These are phyloP conservation scores for Palythoa heliodiscus DNA, from an alignment of 92 coral and sea anemone genomes.

Conservation along the genomic window DNA sequence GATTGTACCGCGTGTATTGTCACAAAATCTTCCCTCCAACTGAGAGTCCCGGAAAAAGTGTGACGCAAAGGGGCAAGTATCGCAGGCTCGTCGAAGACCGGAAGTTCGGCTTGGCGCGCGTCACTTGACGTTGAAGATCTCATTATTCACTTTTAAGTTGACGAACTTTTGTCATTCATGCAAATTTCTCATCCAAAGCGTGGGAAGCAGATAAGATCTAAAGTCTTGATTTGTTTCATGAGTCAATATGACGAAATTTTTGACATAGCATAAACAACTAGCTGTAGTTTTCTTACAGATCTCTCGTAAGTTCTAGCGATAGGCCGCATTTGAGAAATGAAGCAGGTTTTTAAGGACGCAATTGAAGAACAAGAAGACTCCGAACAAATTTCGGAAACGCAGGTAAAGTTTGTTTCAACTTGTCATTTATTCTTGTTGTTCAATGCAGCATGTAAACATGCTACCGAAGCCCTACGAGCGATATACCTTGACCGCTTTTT, in stretches of 20 bases:
- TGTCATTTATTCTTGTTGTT: background rate
- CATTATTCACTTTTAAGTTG: background rate
- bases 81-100: conserved; percentile 15
- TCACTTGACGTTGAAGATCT: background rate
- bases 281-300: background rate
- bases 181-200: conserved; percentile 6
- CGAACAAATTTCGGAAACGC: background rate
- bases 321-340: conserved; percentile 1
- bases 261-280: conserved; percentile 18
- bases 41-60: background rate
- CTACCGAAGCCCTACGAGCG: background rate
- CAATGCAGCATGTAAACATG: background rate
- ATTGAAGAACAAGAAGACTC: conserved; percentile 22
- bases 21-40: background rate
- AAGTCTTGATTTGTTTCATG: background rate
- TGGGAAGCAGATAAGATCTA: conserved; percentile 34
- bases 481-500: background rate
- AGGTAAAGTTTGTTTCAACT: background rate
- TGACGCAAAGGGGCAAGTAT: conserved; percentile 1
- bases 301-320: background rate
- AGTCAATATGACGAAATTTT: background rate
- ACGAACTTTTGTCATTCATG: conserved; percentile 24
- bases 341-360: conserved; percentile 22
- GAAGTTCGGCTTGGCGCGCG: background rate
- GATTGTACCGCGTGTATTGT: too few species aligned